Evolutionary conservation across 2,113 vertebrate species (phyloP).

Genomic region (Sinocyclocheilus rhinocerous): DNA sequence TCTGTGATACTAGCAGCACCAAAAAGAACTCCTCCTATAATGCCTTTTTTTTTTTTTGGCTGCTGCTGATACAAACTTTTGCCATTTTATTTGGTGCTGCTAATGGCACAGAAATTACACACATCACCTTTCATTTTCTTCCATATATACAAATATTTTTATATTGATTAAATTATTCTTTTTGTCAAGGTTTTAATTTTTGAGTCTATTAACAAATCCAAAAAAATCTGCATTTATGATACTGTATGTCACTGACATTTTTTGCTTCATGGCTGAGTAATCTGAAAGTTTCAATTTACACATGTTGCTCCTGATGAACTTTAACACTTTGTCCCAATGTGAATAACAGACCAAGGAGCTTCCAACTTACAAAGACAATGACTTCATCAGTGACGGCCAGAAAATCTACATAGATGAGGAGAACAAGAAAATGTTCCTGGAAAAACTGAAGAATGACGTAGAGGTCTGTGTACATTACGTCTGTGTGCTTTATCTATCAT

Average conservation of each 20-base stretch:
- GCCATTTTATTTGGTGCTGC: neutral
- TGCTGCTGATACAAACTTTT: neutral
- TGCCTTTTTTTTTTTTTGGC: too few species aligned
- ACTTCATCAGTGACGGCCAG: constrained; percentile 89
- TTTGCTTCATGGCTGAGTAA: too few species aligned
- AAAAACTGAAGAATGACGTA: constrained; percentile 88
- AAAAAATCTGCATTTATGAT: neutral
- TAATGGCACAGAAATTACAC: neutral
- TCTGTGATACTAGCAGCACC: too few species aligned
- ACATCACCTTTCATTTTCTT: neutral
- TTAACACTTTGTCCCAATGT: neutral
- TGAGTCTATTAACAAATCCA: neutral
- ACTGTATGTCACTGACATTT: neutral
- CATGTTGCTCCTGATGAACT: neutral
- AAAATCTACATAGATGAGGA: constrained; percentile 87
- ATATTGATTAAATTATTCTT: neutral
- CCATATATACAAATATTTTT: neutral
- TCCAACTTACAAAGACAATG: constrained; percentile 89
- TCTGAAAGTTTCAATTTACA: neutral
- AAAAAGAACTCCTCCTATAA: too few species aligned
- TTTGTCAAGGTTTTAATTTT: neutral
- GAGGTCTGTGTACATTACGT: constrained; percentile 76
- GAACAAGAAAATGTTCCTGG: constrained; percentile 87
- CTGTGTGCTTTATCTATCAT: too few species aligned
- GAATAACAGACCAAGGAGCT: constrained; percentile 84